A percentile compares a stretch with the other conserved stretches of the same genome.
These are phyloP conservation scores for Micropoecilia bifurca DNA, from an alignment of 2,797 vertebrate genomes.

Conservation along the genomic window DNA sequence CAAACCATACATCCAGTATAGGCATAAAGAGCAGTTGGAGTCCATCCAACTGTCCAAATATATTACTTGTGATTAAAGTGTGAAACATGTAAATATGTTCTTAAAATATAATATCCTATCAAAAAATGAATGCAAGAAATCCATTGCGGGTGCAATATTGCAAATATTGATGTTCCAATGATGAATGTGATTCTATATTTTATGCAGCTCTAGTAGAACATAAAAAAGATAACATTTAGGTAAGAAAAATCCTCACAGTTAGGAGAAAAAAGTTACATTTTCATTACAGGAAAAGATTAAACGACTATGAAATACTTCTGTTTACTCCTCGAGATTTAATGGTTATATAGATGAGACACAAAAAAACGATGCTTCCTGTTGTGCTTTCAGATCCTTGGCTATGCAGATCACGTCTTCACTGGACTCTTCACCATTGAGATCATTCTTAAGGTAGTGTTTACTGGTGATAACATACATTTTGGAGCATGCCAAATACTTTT, in stretches of 20 bases:
- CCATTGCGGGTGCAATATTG: background rate
- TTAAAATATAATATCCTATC: background rate
- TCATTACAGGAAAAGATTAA: background rate
- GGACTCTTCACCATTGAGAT: conserved; percentile 99
- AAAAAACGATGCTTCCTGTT: conserved; percentile 1
- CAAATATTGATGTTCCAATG: background rate
- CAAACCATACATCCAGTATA: background rate
- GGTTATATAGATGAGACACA: background rate
- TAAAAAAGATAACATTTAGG: background rate
- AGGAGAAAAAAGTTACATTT: background rate
- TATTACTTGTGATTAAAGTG: background rate
- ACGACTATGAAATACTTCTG: background rate
- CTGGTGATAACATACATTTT: background rate
- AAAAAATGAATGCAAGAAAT: background rate
- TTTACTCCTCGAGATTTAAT: background rate
- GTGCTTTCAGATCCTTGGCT: conserved; percentile 92
- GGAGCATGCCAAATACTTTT: too few species aligned
- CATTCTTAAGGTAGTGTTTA: conserved; percentile 92
- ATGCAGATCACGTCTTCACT: conserved; percentile 99
- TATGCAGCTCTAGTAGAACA: background rate
- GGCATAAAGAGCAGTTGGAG: background rate
- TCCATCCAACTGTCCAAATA: background rate
- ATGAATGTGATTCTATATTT: background rate
- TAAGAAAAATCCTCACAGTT: background rate
- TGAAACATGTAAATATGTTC: background rate